Evolutionary conservation across 2,797 vertebrate species (phyloP).

Genomic region (Sebastes umbrosus): DNA sequence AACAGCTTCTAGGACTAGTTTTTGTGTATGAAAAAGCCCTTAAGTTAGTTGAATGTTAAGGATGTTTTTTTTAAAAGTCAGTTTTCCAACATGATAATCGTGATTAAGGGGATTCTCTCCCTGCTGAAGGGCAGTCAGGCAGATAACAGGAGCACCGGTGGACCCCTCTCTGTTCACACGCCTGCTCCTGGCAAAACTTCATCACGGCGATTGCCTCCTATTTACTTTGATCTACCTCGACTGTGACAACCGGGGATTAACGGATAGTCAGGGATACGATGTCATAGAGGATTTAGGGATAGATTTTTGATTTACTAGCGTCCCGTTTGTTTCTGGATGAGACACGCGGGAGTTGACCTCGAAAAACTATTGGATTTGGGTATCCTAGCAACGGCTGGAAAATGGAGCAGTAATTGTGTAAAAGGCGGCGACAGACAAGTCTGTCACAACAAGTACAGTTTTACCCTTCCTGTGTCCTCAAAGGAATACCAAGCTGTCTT

Average conservation of each 20-base stretch:
- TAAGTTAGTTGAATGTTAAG: neutral
- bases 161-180: slow-evolving; percentile 22
- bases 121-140: slow-evolving; percentile 19
- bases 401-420: slow-evolving; percentile 66
- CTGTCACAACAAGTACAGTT: slow-evolving; percentile 59
- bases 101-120: neutral
- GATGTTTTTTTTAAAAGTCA: slow-evolving; percentile 4
- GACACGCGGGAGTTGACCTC: slow-evolving; percentile 57
- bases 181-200: slow-evolving; percentile 46
- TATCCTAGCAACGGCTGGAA: slow-evolving; percentile 67
- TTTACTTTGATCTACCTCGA: slow-evolving; percentile 68
- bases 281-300: slow-evolving; percentile 67
- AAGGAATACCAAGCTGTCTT: slow-evolving; percentile 22
- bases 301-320: slow-evolving; percentile 62
- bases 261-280: slow-evolving; percentile 46
- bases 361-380: slow-evolving; percentile 59
- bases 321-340: slow-evolving; percentile 67
- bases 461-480: slow-evolving; percentile 46
- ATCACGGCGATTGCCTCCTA: slow-evolving; percentile 43
- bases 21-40: neutral
- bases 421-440: slow-evolving; percentile 46
- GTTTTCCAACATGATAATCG: slow-evolving; percentile 4
- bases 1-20: neutral
- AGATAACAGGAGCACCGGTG: slow-evolving; percentile 18
- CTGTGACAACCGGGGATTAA: slow-evolving; percentile 66